Evolutionary conservation across 2,797 vertebrate genomes (phyloP), one percentile per base, ranked within the genome.

Genomic region (Erpetoichthys calabaricus): DNA sequence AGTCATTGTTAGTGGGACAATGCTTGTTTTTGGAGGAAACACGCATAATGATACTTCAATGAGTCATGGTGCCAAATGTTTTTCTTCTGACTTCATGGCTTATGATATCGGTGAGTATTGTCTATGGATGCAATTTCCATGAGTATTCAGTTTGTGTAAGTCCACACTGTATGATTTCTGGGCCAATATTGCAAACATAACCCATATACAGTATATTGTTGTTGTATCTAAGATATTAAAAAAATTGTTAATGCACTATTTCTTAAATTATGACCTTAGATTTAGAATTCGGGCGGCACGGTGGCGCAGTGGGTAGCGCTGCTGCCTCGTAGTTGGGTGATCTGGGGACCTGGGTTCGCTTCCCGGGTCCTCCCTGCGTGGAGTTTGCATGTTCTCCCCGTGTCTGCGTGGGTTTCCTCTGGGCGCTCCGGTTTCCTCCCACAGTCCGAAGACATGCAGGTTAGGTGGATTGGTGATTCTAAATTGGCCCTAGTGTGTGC

Each of bases 31-130:
- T 42, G 96, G 94, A 47, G 96, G 96, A 4, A 99, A 99, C 78
- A 99, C 96, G 0, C 96, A 99, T 84, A 99, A 99, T 0, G 95
- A 98, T 81, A 98, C 96, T 0, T 98, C 95, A 10, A 97, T 97
- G 91, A 99, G 96, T 79, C 87, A 97, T 0, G 96, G 96, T 0
- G 94, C 96, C 2, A 98, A 94, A 66, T 99, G 96, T 77, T 99
- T 99, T 76, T 99, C 96, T 46, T 89, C 94, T 0, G 96, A 98
- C 72, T 98, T 98, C 66, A 88, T 98, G 84, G 86, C 87, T 0
- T 99, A 99, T 56, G 93, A 90, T 67, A 80, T 97, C 42, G 91
- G 95, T 98, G 63, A 84, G 90, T 78, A 59, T 55, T 60, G 45
- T 59, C 9, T 44, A 25, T 25, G 25, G 25, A 25, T 25, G 25